These are phyloP conservation scores for Caenorhabditis macrosperma DNA, from an alignment of 2,888 invertebrate genomes.

Conservation along the genomic window DNA sequence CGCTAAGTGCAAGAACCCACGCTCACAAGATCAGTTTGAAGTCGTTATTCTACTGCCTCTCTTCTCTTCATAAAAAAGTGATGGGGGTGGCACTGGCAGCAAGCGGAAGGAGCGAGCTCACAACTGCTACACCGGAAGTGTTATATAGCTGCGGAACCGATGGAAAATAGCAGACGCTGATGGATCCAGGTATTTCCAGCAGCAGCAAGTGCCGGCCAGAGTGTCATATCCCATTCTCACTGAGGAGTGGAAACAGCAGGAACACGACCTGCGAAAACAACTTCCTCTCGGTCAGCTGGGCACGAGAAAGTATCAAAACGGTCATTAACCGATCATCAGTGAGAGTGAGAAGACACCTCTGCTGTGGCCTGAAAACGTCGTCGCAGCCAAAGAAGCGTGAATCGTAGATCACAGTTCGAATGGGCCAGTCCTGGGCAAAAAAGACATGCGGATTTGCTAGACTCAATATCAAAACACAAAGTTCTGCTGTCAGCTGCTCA, in stretches of 20 bases:
- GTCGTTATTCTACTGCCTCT: background rate
- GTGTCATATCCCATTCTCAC: constrained; percentile 27
- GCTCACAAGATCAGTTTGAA: background rate
- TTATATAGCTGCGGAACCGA: background rate
- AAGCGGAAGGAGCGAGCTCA: constrained; percentile 2
- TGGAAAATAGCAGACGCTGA: background rate
- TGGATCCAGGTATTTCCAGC: constrained; percentile 21
- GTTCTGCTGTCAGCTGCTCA: constrained; percentile 34
- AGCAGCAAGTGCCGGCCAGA: constrained; percentile 24
- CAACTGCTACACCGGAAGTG: constrained; percentile 54
- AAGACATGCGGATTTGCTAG: background rate
- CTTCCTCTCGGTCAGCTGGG: background rate
- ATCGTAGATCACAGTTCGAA: background rate
- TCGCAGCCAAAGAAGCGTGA: background rate
- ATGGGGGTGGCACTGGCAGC: background rate
- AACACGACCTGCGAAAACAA: constrained; percentile 32
- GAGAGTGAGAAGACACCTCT: background rate
- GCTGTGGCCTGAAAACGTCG: background rate
- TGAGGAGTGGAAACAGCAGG: background rate
- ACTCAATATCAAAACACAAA: constrained; percentile 46
- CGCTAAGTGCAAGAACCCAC: background rate
- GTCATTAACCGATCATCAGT: constrained; percentile 5
- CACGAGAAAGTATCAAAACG: constrained; percentile 5
- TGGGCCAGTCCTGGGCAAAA: background rate
- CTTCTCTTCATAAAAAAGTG: background rate